phyloP scores from a whole-genome alignment of 2,113 vertebrate species.

The Carlito syrichta region DNA sequence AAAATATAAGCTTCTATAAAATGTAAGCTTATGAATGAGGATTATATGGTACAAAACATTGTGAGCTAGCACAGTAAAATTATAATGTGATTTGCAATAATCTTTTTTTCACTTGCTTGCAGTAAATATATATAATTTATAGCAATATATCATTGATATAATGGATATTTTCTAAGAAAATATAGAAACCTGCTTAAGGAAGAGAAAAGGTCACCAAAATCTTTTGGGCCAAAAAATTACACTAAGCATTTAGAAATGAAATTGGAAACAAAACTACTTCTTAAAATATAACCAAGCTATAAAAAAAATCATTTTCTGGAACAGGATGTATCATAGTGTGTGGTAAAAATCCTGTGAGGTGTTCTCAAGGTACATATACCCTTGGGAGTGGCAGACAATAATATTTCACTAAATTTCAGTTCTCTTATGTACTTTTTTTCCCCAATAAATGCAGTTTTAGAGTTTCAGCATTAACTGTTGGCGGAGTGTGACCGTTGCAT shows the following conservation, averaged over 20 bases:
- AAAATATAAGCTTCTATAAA: background rate
- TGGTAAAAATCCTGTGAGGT: background rate
- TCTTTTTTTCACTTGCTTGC: background rate
- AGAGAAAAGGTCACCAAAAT: background rate
- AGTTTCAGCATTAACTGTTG: background rate
- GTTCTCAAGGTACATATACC: background rate
- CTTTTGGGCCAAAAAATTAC: background rate
- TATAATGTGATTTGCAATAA: background rate
- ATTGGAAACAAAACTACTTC: background rate
- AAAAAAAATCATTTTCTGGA: constrained; percentile 9
- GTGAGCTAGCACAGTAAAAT: background rate
- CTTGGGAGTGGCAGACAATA: background rate
- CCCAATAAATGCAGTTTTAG: background rate
- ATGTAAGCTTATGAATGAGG: background rate
- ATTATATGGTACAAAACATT: background rate
- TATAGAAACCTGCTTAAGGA: background rate
- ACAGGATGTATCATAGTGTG: background rate
- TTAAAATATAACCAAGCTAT: background rate
- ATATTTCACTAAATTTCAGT: background rate
- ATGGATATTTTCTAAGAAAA: constrained; percentile 23
- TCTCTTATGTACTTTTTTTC: background rate
- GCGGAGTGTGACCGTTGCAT: no score
- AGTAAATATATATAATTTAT: constrained; percentile 26
- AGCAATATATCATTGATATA: background rate
- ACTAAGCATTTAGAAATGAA: background rate